These are phyloP conservation scores for Nephrotoma appendiculata DNA, from an alignment of 2,888 invertebrate species.

Conservation along the genomic window DNA sequence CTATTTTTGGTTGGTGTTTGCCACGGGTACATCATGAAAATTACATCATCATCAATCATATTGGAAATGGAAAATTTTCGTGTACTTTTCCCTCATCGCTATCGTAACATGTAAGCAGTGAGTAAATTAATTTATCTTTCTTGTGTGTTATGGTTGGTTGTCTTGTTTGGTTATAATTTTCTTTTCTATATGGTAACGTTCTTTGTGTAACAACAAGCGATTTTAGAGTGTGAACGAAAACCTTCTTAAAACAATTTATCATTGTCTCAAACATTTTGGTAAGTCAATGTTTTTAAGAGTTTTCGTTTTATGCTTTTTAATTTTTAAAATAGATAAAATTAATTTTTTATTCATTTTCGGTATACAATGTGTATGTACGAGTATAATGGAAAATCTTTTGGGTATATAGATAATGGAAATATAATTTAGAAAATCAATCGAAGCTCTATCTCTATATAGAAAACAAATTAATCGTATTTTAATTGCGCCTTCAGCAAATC, in stretches of 20 bases:
- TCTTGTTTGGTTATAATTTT: background rate
- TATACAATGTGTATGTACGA: background rate
- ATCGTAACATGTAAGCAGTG: background rate
- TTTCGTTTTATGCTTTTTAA: background rate
- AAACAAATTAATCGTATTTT: background rate
- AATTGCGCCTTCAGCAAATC: background rate
- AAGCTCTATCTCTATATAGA: background rate
- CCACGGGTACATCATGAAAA: background rate
- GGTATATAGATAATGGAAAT: background rate
- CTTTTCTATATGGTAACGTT: background rate
- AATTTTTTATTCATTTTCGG: background rate
- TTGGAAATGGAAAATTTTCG: background rate
- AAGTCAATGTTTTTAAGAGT: background rate
- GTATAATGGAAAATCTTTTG: background rate
- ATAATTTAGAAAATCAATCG: background rate
- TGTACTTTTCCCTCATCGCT: background rate
- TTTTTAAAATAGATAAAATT: background rate
- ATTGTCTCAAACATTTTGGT: background rate
- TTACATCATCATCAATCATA: background rate
- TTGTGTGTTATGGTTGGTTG: background rate
- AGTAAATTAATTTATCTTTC: background rate
- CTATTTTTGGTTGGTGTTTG: no score
- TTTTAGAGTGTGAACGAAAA: background rate
- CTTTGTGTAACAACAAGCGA: background rate
- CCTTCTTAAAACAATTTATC: background rate